Base-by-base conservation (phyloP, 2,888 invertebrate genomes). In the Eugnorisma glareosa region DNA sequence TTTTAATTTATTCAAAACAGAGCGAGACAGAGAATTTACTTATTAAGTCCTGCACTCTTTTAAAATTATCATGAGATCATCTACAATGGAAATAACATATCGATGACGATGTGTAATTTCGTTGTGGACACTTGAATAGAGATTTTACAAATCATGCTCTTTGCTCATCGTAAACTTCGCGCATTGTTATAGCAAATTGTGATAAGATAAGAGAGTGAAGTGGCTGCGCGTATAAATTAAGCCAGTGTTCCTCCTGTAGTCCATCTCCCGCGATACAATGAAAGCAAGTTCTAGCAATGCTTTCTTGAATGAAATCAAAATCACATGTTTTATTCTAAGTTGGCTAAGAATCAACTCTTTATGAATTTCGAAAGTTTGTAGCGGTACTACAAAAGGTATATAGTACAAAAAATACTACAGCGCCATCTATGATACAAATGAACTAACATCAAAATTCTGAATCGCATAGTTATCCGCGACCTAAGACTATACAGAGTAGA, bases 171-270 rank as follows among this genome's bases (percentile, higher is more conserved):
- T 63, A 86, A 68, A 73, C 78, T 72, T 71, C 31, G 66, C 37
- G 67, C 28, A 51, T 75, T 73, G 54, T 66, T 71, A 63, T 73
- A 71, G 73, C 68, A 81, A 67, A 77, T 87, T 76, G 77, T 77
- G 79, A 86, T 86, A 68, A 86, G 88, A 88, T 88, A 81, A 86
- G 51, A 45, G 31, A 76, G 59, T 74, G 45, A 71, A 87, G 76
- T 80, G 68, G 57, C 66, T 57, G 8, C 35, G 43, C 31, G 71
- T 77, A 83, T 79, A 74, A 72, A 83, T 88, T 73, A 78, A 75
- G 71, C 43, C 18, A 61, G 43, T 24, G 57, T 70, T 31, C n/a
- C n/a, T 77, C 31, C 45, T 73, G 24, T 51, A 40, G 24, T 67
- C 45, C 43, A 54, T 69, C 51, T 37, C 59, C 7, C 3, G 57